Percentiles rank a stretch among this genome's conserved stretches.
These are phyloP conservation scores for Psix sp. DNA, from an alignment of 1,140 invertebrate species.

Conservation along the genomic window DNA sequence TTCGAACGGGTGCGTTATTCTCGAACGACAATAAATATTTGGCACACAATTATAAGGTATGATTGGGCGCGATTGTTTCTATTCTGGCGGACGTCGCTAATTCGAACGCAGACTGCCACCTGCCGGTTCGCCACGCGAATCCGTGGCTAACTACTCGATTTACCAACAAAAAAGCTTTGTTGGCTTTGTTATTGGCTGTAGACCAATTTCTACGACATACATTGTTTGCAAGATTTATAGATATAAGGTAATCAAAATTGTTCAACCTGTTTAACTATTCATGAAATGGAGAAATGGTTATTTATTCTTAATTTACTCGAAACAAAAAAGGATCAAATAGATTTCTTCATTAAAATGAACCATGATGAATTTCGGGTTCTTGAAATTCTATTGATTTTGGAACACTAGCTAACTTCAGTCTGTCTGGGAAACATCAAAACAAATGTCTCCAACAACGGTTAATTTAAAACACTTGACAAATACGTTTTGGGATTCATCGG, in stretches of 20 bases:
- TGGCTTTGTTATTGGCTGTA: slow-evolving; percentile 41
- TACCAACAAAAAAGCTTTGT: slow-evolving; percentile 55
- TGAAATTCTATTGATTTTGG: no score
- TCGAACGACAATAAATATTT: slow-evolving; percentile 17
- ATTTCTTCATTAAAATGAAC: no score
- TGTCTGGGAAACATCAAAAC: no score
- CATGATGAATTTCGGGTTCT: no score
- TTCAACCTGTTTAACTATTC: slow-evolving; percentile 21
- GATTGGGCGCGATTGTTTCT: slow-evolving; percentile 35
- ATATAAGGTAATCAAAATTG: slow-evolving; percentile 1
- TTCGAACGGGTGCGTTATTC: not conserved
- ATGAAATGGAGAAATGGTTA: no score
- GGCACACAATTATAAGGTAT: slow-evolving; percentile 35
- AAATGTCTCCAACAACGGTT: no score
- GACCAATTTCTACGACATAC: slow-evolving; percentile 44
- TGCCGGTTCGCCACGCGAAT: slow-evolving; percentile 51
- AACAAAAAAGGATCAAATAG: no score
- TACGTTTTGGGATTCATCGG: not conserved
- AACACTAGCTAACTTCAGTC: no score
- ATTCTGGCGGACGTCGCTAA: slow-evolving; percentile 32
- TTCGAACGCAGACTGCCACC: slow-evolving; percentile 51
- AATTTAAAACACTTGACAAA: no score
- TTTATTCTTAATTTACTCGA: no score
- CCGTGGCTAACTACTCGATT: slow-evolving; percentile 56
- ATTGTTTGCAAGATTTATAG: slow-evolving; percentile 27